Percentiles rank a stretch among this genome's conserved stretches.
Conservation (phyloP, 2,113 vertebrate species). For the Mesocricetus auratus region DNA sequence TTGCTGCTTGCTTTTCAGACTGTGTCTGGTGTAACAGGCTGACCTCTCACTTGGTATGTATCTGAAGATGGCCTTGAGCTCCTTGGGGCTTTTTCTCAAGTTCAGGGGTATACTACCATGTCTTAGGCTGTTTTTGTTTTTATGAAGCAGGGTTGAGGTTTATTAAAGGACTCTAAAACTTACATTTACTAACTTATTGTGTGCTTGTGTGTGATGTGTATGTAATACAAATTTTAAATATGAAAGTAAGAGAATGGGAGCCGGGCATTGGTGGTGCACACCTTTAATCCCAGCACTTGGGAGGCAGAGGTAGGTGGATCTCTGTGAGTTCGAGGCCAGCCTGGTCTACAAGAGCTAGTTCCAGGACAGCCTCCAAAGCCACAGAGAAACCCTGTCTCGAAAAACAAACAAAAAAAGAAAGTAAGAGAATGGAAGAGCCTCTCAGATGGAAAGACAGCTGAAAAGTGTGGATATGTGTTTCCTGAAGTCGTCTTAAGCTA, state of each 20-base stretch:
- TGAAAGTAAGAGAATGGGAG: not conserved
- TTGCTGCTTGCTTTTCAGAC: not conserved
- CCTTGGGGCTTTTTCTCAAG: not conserved
- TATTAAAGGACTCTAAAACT: not conserved
- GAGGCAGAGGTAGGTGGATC: too few species aligned
- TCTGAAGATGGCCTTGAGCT: not conserved
- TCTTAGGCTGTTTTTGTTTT: not conserved
- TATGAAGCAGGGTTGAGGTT: not conserved
- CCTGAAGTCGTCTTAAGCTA: not conserved
- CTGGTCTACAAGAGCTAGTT: too few species aligned
- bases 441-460: not conserved
- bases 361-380: too few species aligned
- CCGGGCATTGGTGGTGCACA: too few species aligned
- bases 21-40: not conserved
- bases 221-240: not conserved
- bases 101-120: too few species aligned
- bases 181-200: not conserved
- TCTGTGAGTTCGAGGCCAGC: too few species aligned
- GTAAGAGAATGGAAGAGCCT: not conserved
- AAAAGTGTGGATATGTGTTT: not conserved
- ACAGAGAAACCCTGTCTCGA: too few species aligned
- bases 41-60: too few species aligned
- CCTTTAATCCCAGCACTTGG: too few species aligned
- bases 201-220: not conserved
- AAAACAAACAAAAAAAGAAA: too few species aligned